Evolutionary conservation across 2,888 invertebrate genomes (phyloP).

Genomic region (Dendrolimus pini): DNA sequence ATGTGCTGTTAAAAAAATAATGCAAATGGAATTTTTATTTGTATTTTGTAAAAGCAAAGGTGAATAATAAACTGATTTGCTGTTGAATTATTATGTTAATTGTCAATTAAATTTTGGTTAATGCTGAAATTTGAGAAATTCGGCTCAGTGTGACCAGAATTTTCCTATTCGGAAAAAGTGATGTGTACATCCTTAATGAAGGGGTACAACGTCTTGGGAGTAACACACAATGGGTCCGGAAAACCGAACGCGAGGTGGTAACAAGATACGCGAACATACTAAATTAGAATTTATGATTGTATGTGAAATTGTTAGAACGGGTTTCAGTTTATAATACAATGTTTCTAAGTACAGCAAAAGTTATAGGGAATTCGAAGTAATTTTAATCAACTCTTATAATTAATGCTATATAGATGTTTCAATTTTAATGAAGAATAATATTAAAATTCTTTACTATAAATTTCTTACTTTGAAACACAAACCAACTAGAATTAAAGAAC

Average conservation of each 20-base stretch:
- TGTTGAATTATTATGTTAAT: no score
- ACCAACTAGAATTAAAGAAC: no score
- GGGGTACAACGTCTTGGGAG: conserved; percentile 71
- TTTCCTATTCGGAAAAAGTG: not conserved
- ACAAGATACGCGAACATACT: conserved; percentile 65
- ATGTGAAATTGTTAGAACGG: conserved; percentile 70
- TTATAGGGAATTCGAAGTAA: conserved; percentile 1
- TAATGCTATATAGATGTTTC: not conserved
- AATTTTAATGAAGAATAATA: no score
- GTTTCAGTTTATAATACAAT: conserved; percentile 56
- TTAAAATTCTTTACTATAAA: no score
- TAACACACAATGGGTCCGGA: conserved; percentile 65
- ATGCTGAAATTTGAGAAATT: no score
- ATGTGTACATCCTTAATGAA: not conserved
- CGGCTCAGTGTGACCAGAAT: no score
- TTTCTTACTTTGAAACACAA: no score
- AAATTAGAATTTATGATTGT: conserved; percentile 77
- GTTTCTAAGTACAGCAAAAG: conserved; percentile 24
- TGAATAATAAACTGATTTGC: no score
- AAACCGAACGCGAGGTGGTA: conserved; percentile 63
- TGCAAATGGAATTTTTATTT: no score
- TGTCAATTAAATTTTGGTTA: no score
- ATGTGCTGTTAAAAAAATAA: no score
- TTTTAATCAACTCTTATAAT: not conserved
- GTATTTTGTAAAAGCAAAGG: no score